Conservation (phyloP, 2,113 vertebrate species). For the Podiceps cristatus region DNA sequence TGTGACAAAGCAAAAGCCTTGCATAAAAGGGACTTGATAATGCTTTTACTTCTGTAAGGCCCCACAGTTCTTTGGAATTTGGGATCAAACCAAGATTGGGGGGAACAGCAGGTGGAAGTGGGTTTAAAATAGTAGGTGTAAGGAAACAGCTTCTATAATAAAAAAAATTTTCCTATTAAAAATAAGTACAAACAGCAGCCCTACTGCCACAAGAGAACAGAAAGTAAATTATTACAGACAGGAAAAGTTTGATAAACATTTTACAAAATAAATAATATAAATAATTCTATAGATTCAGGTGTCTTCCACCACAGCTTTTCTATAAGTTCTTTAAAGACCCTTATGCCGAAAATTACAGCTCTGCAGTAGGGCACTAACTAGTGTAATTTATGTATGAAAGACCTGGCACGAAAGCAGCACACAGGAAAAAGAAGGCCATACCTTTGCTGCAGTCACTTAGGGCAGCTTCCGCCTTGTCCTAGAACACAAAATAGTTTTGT, state of each 20-base stretch:
- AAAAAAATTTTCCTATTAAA: background rate
- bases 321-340: background rate
- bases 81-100: background rate
- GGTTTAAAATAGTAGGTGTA: background rate
- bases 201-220: background rate
- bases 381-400: background rate
- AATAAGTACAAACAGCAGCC: background rate
- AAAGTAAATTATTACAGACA: background rate
- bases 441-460: constrained; percentile 89
- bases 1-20: constrained; percentile 20
- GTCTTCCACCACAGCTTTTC: background rate
- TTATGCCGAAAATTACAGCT: background rate
- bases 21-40: constrained; percentile 5
- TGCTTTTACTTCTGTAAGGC: background rate
- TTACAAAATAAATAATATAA: background rate
- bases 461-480: constrained; percentile 87
- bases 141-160: background rate
- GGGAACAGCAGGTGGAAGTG: background rate
- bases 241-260: background rate
- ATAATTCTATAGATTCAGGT: background rate
- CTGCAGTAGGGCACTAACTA: background rate
- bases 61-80: background rate
- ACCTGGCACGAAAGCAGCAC: background rate
- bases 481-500: background rate
- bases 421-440: constrained; percentile 39